phyloP scores from a whole-genome alignment of 2,888 invertebrate species.

The Hololepta plana region DNA sequence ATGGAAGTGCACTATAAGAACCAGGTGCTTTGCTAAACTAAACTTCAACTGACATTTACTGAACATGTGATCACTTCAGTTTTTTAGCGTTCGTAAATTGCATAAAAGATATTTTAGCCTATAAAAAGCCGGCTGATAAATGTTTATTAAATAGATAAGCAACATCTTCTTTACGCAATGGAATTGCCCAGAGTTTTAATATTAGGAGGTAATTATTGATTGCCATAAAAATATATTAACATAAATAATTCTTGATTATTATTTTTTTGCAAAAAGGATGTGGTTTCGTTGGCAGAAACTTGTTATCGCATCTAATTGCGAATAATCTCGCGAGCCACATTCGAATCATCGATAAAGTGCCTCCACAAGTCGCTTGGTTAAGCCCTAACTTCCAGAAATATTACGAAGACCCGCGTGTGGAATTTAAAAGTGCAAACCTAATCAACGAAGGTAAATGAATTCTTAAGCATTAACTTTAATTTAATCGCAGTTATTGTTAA shows the following conservation, averaged over 20 bases:
- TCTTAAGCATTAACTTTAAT: constrained; percentile 1
- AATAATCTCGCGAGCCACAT: constrained; percentile 59
- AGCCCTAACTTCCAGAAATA: constrained; percentile 51
- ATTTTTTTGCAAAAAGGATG: constrained; percentile 58
- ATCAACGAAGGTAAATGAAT: constrained; percentile 55
- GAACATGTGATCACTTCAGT: too few species aligned
- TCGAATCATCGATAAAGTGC: constrained; percentile 80
- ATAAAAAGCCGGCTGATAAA: too few species aligned
- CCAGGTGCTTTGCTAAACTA: too few species aligned
- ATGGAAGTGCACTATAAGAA: too few species aligned
- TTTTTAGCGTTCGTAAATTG: too few species aligned
- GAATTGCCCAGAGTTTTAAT: too few species aligned
- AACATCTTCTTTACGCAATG: too few species aligned
- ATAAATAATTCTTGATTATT: constrained; percentile 7
- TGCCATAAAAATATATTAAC: too few species aligned
- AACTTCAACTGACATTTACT: too few species aligned
- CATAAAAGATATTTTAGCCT: too few species aligned
- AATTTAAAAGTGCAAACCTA: constrained; percentile 82
- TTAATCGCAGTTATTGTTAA: constrained; percentile 1
- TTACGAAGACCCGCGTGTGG: constrained; percentile 59
- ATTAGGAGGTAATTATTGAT: too few species aligned
- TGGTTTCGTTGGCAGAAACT: constrained; percentile 83
- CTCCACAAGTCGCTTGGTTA: constrained; percentile 83
- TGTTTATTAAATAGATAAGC: too few species aligned
- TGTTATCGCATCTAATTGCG: constrained; percentile 61